phyloP scores from a whole-genome alignment of 1,140 invertebrate species.

The Drosophila paulistorum region DNA sequence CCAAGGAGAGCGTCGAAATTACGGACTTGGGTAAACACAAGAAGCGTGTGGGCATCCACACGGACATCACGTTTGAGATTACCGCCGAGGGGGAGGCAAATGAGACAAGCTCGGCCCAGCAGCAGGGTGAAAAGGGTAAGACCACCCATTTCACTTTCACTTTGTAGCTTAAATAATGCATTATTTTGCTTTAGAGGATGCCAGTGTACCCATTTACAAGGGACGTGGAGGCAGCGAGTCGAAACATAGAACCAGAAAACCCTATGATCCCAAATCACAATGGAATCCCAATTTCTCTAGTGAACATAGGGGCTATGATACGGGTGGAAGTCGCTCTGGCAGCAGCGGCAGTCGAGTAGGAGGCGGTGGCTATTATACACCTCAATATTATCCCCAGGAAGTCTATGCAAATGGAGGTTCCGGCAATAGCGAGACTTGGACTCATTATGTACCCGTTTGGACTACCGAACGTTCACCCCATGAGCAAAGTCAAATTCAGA shows the following conservation, averaged over 20 bases:
- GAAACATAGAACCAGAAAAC: conserved; percentile 60
- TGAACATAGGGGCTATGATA: conserved; percentile 57
- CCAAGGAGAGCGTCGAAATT: conserved; percentile 82
- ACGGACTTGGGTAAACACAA: conserved; percentile 79
- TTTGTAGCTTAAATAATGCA: conserved; percentile 10
- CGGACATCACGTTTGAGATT: conserved; percentile 83
- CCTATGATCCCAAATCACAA: conserved; percentile 70
- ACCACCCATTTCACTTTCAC: conserved; percentile 5
- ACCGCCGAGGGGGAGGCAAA: conserved; percentile 76
- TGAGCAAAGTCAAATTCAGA: conserved; percentile 59
- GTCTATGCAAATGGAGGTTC: conserved; percentile 50
- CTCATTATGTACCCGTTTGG: conserved; percentile 77
- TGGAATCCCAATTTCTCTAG: conserved; percentile 75
- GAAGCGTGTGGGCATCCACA: conserved; percentile 82
- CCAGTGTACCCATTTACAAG: conserved; percentile 80
- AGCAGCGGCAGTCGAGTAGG: conserved; percentile 28
- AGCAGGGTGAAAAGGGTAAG: conserved; percentile 76
- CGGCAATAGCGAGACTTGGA: conserved; percentile 69
- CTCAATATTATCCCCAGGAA: conserved; percentile 66
- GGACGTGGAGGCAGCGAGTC: conserved; percentile 63
- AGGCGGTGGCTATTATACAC: conserved; percentile 44
- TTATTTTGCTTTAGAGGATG: conserved; percentile 58
- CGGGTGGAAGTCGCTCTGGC: conserved; percentile 33
- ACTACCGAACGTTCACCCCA: conserved; percentile 73
- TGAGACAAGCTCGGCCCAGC: conserved; percentile 75